Conservation (phyloP, 2,113 vertebrate genomes). For the Albula goreensis region DNA sequence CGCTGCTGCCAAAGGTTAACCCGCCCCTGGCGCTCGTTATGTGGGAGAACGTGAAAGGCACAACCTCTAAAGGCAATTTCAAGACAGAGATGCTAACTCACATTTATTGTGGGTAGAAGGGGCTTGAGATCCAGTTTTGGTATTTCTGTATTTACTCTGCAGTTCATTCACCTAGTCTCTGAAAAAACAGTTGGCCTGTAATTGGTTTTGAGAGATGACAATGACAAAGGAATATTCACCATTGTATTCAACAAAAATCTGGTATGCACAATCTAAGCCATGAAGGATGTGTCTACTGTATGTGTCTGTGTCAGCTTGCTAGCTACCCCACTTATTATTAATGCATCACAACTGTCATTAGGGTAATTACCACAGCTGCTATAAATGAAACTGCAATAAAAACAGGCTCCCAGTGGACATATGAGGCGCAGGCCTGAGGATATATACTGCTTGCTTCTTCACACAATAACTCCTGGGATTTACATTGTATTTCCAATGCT, state of each 20-base stretch:
- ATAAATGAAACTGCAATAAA: constrained; percentile 43
- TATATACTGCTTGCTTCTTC: background rate
- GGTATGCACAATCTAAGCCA: background rate
- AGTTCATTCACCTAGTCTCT: constrained; percentile 36
- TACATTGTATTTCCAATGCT: background rate
- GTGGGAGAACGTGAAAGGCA: background rate
- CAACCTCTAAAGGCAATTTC: background rate
- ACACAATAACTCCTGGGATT: background rate
- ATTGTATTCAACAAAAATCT: constrained; percentile 14
- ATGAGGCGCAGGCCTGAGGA: background rate
- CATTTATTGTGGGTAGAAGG: background rate
- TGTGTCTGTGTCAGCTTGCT: background rate
- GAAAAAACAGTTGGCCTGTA: constrained; percentile 40
- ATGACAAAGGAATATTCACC: constrained; percentile 26
- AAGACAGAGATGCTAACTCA: background rate
- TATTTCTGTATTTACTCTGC: constrained; percentile 31
- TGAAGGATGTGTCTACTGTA: background rate
- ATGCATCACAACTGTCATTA: constrained; percentile 52
- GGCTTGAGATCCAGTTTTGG: background rate
- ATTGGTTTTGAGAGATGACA: constrained; percentile 27
- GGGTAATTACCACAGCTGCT: constrained; percentile 49
- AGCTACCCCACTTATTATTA: constrained; percentile 37
- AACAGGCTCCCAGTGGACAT: constrained; percentile 23
- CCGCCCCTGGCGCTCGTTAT: constrained; percentile 1
- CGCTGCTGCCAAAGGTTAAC: constrained; percentile 25